Percentiles rank a stretch among this genome's conserved stretches.
These are phyloP conservation scores for Galleria mellonella DNA, from an alignment of 1,140 invertebrate species.

Conservation along the genomic window DNA sequence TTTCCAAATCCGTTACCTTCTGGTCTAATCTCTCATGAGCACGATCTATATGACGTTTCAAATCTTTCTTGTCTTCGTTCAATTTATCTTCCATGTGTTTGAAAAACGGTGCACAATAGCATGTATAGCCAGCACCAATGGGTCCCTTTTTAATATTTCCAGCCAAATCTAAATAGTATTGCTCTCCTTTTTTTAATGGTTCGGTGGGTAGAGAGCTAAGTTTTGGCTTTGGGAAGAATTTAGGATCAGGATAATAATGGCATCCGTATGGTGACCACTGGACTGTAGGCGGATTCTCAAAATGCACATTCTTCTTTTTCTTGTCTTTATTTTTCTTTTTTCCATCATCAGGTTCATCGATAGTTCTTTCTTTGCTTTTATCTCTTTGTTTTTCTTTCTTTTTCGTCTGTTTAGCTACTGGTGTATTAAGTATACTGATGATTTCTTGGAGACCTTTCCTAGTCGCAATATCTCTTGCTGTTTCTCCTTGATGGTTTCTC, in stretches of 20 bases:
- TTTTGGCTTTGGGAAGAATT: slow-evolving; percentile 88
- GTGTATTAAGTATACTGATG: slow-evolving; percentile 83
- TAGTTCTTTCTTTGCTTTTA: slow-evolving; percentile 59
- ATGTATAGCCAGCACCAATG: slow-evolving; percentile 90
- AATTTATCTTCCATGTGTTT: slow-evolving; percentile 90
- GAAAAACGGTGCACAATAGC: slow-evolving; percentile 86
- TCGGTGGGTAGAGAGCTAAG: slow-evolving; percentile 89
- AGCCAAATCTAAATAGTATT: slow-evolving; percentile 96
- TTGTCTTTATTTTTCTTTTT: slow-evolving; percentile 67
- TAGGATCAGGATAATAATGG: slow-evolving; percentile 89
- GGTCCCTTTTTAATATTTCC: slow-evolving; percentile 97
- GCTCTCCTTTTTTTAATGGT: slow-evolving; percentile 90
- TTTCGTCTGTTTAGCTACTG: slow-evolving; percentile 68
- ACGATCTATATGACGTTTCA: slow-evolving; percentile 88
- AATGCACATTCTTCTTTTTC: slow-evolving; percentile 70
- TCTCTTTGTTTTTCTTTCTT: slow-evolving; percentile 69
- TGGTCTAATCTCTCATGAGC: slow-evolving; percentile 87
- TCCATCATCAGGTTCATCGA: slow-evolving; percentile 60
- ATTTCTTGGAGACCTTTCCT: slow-evolving; percentile 91
- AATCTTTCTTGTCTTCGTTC: slow-evolving; percentile 88
- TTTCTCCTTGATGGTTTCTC: slow-evolving; percentile 94
- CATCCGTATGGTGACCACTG: slow-evolving; percentile 92
- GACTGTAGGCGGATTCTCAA: slow-evolving; percentile 54
- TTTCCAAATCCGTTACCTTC: slow-evolving; percentile 88
- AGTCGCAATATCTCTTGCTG: slow-evolving; percentile 90